Evolutionary conservation across 2,113 vertebrate genomes (phyloP).

Genomic region (Ageneiosus marmoratus): DNA sequence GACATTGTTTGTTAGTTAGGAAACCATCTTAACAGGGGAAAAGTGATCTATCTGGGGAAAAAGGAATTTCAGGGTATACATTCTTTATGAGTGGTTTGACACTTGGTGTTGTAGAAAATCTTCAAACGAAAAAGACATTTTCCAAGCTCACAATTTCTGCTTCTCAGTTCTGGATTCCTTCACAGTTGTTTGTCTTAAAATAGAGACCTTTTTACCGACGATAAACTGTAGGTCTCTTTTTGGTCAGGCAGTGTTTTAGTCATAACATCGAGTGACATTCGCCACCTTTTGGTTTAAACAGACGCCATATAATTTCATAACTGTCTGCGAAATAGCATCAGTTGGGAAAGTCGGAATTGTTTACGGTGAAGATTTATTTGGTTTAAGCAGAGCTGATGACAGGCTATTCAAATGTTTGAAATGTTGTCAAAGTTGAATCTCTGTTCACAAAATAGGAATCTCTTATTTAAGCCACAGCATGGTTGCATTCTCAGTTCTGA

Average conservation of each 20-base stretch:
- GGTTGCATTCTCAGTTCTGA: background rate
- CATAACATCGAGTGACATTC: slow-evolving; percentile 3
- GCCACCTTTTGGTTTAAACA: background rate
- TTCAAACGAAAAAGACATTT: background rate
- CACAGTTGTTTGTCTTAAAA: background rate
- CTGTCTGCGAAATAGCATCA: background rate
- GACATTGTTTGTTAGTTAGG: too few species aligned
- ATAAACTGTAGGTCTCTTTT: background rate
- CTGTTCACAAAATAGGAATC: background rate
- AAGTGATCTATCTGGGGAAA: background rate
- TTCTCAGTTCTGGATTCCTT: background rate
- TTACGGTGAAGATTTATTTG: background rate
- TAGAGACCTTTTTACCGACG: background rate
- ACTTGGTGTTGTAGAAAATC: background rate
- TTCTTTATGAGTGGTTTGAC: background rate
- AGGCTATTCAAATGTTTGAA: background rate
- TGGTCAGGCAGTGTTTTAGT: slow-evolving; percentile 8
- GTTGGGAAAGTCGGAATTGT: background rate
- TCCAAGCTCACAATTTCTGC: background rate
- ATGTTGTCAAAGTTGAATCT: background rate
- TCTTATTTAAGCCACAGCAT: background rate
- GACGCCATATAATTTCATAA: background rate
- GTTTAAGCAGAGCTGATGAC: background rate
- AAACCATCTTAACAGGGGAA: background rate
- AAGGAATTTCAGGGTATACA: background rate